A percentile compares a stretch with the other conserved stretches of the same genome.
Conservation (phyloP, 1,140 invertebrate genomes). For the Chironomus striatipennis region DNA sequence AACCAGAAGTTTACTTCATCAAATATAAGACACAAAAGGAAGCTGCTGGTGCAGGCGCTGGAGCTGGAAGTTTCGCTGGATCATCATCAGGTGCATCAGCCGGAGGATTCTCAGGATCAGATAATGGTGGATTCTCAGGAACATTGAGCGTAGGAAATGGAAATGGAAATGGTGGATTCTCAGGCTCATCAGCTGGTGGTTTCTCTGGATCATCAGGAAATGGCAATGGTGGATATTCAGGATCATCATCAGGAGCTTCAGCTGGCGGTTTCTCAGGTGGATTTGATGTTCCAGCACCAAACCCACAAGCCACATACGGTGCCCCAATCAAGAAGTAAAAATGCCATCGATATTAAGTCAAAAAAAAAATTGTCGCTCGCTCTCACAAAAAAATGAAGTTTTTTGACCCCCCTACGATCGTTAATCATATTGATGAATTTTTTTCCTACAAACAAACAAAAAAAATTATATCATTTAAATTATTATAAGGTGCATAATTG, state of each 20-base stretch:
- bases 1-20: constrained; percentile 53
- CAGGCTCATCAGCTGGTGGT: neutral
- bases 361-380: neutral
- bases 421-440: neutral
- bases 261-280: neutral
- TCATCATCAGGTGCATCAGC: neutral
- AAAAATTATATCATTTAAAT: constrained; percentile 14
- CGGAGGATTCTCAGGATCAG: neutral
- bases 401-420: too few species aligned
- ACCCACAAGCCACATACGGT: neutral
- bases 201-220: neutral
- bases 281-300: neutral
- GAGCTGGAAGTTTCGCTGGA: neutral
- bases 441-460: neutral
- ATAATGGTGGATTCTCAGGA: neutral
- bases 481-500: constrained; percentile 5
- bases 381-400: too few species aligned
- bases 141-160: neutral
- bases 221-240: neutral
- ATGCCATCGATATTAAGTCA: neutral
- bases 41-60: neutral
- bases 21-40: constrained; percentile 41
- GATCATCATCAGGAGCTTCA: neutral
- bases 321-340: neutral
- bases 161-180: neutral